Evolutionary conservation across 2,113 vertebrate species (phyloP), one percentile per base, ranked within the genome.

Genomic region (Oreochromis tanganicae): DNA sequence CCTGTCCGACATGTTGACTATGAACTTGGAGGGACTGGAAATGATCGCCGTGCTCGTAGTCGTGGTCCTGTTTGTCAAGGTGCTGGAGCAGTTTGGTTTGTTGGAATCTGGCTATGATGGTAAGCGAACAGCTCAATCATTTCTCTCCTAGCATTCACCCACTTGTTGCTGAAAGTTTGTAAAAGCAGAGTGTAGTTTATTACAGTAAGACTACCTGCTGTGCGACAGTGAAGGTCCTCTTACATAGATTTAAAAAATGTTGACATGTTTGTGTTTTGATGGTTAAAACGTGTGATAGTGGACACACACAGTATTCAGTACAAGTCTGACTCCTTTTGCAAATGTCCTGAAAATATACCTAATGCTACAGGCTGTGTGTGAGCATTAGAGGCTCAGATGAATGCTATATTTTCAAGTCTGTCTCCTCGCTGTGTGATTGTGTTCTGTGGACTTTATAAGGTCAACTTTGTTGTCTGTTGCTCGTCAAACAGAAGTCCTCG

Each of bases 21-120:
- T 99, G 98, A 99, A 99, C 97, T 97, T 99, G 96, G 98, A 99
- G 96, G 98, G 98, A 90, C 97, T 99, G 95, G 98, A 99, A 92
- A 99, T 99, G 98, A 99, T 99, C 91, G 98, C 96, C 1, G 98
- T 99, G 91, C 96, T 99, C 94, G 96, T 98, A 94, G 96, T 98
- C 92, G 97, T 99, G 96, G 98, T 99, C 81, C 97, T 99, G 57
- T 98, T 99, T 95, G 98, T 99, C 71, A 99, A 99, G 96, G 97
- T 98, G 91, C 96, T 99, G 97, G 98, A 99, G 95, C 97, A 98
- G 94, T 99, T 99, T 97, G 99, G 99, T 93, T 97, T 99, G 94
- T 97, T 99, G 95, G 97, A 98, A 94, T 95, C 96, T 7, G 95
- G 96, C 96, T 97, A 98, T 93, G 97, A 98, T 96, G 98, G 98